Percentiles rank a stretch among this genome's conserved stretches.
phyloP scores from a whole-genome alignment of 2,113 vertebrate species.

The Piaya cayana region DNA sequence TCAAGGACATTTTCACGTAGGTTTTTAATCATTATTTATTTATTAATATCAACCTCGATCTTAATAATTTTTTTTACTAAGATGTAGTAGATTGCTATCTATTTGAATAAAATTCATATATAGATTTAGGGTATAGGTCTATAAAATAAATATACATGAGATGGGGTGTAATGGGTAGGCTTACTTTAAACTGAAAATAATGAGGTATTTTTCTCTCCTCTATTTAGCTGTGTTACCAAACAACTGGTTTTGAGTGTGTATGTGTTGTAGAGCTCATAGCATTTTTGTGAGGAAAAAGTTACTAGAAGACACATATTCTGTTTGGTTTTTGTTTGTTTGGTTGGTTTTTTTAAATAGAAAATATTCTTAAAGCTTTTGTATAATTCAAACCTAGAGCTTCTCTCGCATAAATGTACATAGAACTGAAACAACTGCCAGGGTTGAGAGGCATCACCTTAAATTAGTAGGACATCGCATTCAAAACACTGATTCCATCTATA shows the following conservation, averaged over 20 bases:
- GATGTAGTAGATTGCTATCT: not conserved
- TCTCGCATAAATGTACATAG: not conserved
- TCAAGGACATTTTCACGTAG: not conserved
- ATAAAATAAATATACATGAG: not conserved
- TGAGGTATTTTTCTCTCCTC: not conserved
- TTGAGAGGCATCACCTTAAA: not conserved
- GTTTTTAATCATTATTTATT: not conserved
- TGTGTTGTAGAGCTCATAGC: rapidly evolving
- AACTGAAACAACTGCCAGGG: not conserved
- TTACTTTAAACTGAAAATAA: not conserved
- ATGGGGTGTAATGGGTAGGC: not conserved
- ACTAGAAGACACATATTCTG: not conserved
- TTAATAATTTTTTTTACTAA: not conserved
- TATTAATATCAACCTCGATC: not conserved
- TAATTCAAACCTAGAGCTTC: not conserved
- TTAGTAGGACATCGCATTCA: rapidly evolving
- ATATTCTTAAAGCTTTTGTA: not conserved
- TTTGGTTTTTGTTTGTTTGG: too few relatives aligned
- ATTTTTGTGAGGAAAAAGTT: not conserved
- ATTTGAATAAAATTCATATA: not conserved
- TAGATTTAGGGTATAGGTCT: not conserved
- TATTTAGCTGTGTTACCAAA: not conserved
- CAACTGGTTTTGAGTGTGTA: not conserved
- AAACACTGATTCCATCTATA: not conserved
- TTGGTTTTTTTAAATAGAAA: not conserved